Evolutionary conservation across 1,140 invertebrate species (phyloP).

Genomic region (Zaprionus capensis): DNA sequence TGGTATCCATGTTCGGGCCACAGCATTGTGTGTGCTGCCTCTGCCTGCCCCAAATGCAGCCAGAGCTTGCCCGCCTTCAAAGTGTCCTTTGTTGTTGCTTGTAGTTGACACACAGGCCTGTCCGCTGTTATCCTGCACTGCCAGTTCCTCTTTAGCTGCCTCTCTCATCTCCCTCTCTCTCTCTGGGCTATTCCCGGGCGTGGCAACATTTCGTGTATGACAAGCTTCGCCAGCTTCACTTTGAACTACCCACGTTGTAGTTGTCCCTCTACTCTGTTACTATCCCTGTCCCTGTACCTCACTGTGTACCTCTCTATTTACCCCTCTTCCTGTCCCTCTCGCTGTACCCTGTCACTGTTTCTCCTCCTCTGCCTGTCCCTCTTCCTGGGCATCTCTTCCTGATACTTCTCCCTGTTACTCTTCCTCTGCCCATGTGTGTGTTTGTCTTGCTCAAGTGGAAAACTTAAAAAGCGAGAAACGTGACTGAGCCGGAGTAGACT

Average conservation of each 20-base stretch:
- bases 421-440: not conserved
- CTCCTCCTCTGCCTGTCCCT: no score
- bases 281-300: not conserved
- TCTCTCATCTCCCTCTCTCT: not conserved
- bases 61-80: conserved; percentile 25
- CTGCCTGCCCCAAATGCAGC: conserved; percentile 19
- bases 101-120: conserved; percentile 49
- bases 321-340: no score
- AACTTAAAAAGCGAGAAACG: conserved; percentile 34
- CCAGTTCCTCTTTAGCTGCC: not conserved
- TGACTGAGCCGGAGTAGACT: conserved; percentile 36
- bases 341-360: no score
- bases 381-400: no score
- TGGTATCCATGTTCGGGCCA: conserved; percentile 17
- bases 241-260: conserved; percentile 37
- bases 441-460: conserved; percentile 35
- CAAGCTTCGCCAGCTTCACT: conserved; percentile 46
- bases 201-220: conserved; percentile 46
- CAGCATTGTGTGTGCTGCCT: conserved; percentile 22
- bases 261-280: not conserved
- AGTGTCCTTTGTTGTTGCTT: conserved; percentile 38
- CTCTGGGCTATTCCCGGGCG: conserved; percentile 22
- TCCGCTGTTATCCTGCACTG: conserved; percentile 28
- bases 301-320: no score
- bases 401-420: no score